These are phyloP conservation scores for Pyralis farinalis DNA, from an alignment of 2,888 invertebrate species.

Conservation along the genomic window DNA sequence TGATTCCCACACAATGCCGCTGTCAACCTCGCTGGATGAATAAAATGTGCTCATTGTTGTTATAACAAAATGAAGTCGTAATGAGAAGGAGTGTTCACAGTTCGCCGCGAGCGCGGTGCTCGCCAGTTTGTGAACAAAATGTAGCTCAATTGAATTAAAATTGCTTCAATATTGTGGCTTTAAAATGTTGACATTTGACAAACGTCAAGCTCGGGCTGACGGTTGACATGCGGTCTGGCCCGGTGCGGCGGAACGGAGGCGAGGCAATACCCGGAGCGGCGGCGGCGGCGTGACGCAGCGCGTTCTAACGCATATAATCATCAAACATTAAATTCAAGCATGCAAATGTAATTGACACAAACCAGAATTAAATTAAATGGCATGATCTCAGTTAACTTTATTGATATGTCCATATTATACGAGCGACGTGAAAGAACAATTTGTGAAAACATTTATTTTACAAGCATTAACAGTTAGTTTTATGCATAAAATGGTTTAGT, in stretches of 20 bases:
- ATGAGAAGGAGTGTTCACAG: conserved; percentile 56
- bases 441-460: background rate
- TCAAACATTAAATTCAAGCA: conserved; percentile 7
- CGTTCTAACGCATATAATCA: conserved; percentile 16
- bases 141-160: conserved; percentile 73
- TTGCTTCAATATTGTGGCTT: conserved; percentile 65
- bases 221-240: conserved; percentile 44
- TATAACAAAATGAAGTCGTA: conserved; percentile 76
- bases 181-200: conserved; percentile 70
- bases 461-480: background rate
- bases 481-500: background rate
- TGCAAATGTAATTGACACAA: conserved; percentile 21
- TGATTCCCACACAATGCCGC: conserved; percentile 68
- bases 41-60: conserved; percentile 68
- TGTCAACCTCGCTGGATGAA: conserved; percentile 61
- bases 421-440: no score
- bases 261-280: conserved; percentile 19
- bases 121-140: conserved; percentile 45
- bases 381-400: conserved; percentile 6
- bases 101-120: conserved; percentile 23
- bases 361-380: background rate
- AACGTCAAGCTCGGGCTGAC: conserved; percentile 55
- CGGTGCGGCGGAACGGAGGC: conserved; percentile 20
- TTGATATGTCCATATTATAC: background rate
- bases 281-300: conserved; percentile 14